phyloP scores from a whole-genome alignment of 2,113 vertebrate species.

The Myotis davidii region DNA sequence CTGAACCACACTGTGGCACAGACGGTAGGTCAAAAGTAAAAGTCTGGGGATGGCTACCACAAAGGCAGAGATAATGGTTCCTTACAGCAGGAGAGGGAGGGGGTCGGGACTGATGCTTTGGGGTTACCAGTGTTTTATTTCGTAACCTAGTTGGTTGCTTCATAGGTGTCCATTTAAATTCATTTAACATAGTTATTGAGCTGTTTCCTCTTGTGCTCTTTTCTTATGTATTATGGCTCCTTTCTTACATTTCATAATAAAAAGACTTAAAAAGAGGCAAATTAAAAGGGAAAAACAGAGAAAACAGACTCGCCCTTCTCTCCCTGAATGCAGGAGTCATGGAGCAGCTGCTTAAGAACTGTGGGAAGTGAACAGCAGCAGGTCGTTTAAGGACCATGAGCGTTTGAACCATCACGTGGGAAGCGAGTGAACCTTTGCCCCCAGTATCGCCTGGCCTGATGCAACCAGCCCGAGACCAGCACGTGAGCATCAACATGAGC shows the following conservation, averaged over 20 bases:
- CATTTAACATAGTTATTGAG: neutral
- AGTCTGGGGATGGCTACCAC: neutral
- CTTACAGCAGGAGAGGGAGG: neutral
- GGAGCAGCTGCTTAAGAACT: neutral
- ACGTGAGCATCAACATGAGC: accelerated
- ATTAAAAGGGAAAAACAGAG: neutral
- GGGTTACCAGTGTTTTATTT: neutral
- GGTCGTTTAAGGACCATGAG: neutral
- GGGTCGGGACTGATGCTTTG: neutral
- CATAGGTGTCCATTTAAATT: neutral
- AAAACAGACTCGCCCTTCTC: neutral
- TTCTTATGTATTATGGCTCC: neutral
- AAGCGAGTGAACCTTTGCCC: accelerated
- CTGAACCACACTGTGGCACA: neutral
- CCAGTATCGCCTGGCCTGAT: accelerated
- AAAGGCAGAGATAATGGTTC: neutral
- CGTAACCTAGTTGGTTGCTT: neutral
- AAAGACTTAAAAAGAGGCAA: neutral
- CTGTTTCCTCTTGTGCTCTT: neutral
- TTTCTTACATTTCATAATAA: neutral
- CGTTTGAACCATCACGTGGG: neutral
- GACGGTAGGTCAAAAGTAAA: neutral
- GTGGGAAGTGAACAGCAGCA: neutral
- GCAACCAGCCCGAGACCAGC: accelerated
- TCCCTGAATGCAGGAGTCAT: neutral